Evolutionary conservation across 2,888 invertebrate genomes (phyloP).

Genomic region (Agonopterix arenella): DNA sequence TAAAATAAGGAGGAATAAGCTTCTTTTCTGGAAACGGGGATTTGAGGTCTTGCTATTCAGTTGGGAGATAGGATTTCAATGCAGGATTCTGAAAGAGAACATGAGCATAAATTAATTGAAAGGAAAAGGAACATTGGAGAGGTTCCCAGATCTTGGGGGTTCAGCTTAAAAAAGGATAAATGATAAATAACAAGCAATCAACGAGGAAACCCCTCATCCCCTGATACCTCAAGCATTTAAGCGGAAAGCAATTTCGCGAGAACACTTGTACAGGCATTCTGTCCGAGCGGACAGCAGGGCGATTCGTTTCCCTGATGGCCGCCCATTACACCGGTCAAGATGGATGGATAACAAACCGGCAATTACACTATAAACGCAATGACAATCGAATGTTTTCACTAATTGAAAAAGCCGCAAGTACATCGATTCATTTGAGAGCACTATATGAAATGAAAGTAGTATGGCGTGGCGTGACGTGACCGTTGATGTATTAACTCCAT

Average conservation of each 20-base stretch:
- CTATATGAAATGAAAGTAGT: constrained; percentile 70
- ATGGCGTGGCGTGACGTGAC: constrained; percentile 52
- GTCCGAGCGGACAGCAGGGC: constrained; percentile 44
- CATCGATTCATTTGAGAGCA: constrained; percentile 66
- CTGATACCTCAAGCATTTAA: constrained; percentile 50
- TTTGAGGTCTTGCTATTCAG: not conserved
- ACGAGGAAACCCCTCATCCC: constrained; percentile 38
- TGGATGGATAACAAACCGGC: constrained; percentile 70
- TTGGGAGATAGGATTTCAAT: not conserved
- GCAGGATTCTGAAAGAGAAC: constrained; percentile 8
- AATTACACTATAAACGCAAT: constrained; percentile 72
- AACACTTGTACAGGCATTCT: constrained; percentile 34
- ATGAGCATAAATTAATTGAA: not conserved
- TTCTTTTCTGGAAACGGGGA: not conserved
- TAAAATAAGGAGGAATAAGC: not conserved
- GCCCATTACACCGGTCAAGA: constrained; percentile 71
- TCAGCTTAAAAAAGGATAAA: constrained; percentile 5
- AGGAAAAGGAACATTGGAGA: not conserved
- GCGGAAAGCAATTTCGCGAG: constrained; percentile 58
- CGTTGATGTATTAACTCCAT: constrained; percentile 67
- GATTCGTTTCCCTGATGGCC: constrained; percentile 72
- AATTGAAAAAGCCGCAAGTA: constrained; percentile 68
- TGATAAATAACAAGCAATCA: constrained; percentile 37
- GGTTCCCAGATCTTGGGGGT: not conserved
- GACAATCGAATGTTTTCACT: constrained; percentile 72